A percentile compares a stretch with the other conserved stretches of the same genome.
These are phyloP conservation scores for Serrognathus titanus DNA, from an alignment of 2,888 invertebrate genomes.

Conservation along the genomic window DNA sequence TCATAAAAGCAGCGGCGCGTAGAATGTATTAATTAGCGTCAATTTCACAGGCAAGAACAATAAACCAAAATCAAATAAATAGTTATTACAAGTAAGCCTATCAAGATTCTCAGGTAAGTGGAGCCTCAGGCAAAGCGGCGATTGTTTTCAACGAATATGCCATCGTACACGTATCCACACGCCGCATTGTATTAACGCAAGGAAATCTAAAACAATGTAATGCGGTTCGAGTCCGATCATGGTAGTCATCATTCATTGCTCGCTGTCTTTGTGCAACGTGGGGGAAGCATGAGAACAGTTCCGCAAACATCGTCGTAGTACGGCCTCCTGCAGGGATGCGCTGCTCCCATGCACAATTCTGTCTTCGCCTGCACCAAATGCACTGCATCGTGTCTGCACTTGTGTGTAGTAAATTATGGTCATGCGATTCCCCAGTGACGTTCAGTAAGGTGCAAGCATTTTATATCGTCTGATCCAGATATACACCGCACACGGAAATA, in stretches of 20 bases:
- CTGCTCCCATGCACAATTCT: constrained; percentile 26
- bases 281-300: constrained; percentile 34
- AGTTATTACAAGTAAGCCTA: neutral
- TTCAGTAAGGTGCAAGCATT: constrained; percentile 13
- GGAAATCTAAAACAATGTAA: constrained; percentile 27
- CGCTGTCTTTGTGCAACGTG: constrained; percentile 16
- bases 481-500: constrained; percentile 9
- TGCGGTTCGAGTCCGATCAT: constrained; percentile 26
- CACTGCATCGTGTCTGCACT: neutral
- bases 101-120: neutral
- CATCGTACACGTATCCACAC: constrained; percentile 12
- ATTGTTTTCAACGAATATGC: neutral
- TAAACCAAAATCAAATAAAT: neutral
- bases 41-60: neutral
- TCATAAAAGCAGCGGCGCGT: too few relatives aligned
- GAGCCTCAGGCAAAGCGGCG: neutral
- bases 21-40: neutral
- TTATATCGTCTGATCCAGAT: constrained; percentile 10
- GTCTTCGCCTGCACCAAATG: constrained; percentile 10
- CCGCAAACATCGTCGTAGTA: constrained; percentile 32
- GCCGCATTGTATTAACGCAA: constrained; percentile 22
- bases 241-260: constrained; percentile 35
- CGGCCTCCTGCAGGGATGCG: constrained; percentile 28
- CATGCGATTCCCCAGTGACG: constrained; percentile 7
- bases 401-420: constrained; percentile 7